phyloP scores from a whole-genome alignment of 2,888 invertebrate species.

The Cynaeus angustus region DNA sequence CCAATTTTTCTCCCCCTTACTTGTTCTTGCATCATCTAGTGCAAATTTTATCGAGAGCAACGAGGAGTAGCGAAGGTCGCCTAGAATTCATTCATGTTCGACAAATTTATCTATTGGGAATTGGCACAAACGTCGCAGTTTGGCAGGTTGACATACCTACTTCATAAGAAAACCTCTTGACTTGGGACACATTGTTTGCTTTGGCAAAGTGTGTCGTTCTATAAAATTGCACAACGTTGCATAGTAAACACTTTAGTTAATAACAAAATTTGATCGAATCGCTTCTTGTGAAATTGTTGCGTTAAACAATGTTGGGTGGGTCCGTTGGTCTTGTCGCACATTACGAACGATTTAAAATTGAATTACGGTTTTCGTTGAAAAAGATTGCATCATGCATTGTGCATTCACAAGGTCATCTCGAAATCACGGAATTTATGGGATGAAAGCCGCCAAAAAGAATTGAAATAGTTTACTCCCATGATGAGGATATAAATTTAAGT shows the following conservation, averaged over 20 bases:
- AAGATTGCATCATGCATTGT: too few relatives aligned
- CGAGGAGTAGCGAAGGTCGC: neutral
- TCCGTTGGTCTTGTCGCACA: too few relatives aligned
- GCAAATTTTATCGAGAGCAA: neutral
- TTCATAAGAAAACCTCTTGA: neutral
- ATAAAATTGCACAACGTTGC: slow-evolving; percentile 36
- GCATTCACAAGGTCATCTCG: too few relatives aligned
- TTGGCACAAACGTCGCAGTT: slow-evolving; percentile 5
- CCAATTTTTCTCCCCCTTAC: neutral
- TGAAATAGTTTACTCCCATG: neutral
- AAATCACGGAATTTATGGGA: neutral
- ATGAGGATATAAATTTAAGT: slow-evolving; percentile 3
- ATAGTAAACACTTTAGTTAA: slow-evolving; percentile 32
- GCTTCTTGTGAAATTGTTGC: slow-evolving; percentile 22
- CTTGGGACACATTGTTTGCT: slow-evolving; percentile 20
- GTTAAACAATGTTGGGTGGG: neutral
- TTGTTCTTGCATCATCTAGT: neutral
- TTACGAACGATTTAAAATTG: too few relatives aligned
- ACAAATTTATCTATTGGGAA: slow-evolving; percentile 1
- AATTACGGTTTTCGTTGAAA: too few relatives aligned
- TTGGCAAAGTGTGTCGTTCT: slow-evolving; percentile 29
- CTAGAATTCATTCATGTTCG: slow-evolving; percentile 3
- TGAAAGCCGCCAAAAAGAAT: slow-evolving; percentile 1
- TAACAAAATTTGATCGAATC: slow-evolving; percentile 37
- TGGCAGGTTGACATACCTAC: neutral